Conservation (phyloP, 2,113 vertebrate species). For the Scolopax mira region DNA sequence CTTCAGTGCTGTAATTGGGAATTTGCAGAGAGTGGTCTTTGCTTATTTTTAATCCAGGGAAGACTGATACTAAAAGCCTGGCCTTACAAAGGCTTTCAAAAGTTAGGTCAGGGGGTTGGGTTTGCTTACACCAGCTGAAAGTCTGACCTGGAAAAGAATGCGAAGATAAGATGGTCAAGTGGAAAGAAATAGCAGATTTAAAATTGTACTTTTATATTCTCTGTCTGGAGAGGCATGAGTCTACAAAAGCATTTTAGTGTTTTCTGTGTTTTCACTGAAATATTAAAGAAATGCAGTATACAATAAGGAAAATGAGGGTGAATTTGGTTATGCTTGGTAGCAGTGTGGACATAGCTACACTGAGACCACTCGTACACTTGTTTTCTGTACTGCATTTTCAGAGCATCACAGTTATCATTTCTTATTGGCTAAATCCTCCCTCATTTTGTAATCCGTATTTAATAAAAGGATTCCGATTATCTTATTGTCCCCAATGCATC, state of each 20-base stretch:
- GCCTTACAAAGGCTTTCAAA: conserved; percentile 11
- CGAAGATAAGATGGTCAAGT: not conserved
- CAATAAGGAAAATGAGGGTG: not conserved
- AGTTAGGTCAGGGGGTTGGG: not conserved
- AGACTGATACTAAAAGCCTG: not conserved
- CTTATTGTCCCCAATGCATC: not conserved
- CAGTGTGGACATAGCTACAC: not conserved
- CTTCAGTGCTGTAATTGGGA: not conserved
- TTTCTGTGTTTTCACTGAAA: not conserved
- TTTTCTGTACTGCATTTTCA: not conserved
- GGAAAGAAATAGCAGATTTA: not conserved
- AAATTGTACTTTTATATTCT: not conserved
- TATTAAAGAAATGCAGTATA: not conserved
- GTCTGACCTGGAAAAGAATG: conserved; percentile 18
- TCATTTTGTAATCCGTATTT: not conserved
- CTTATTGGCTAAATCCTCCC: not conserved
- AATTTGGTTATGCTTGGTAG: not conserved
- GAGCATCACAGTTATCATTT: not conserved
- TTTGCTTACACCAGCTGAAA: not conserved
- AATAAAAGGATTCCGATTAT: not conserved
- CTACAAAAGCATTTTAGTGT: not conserved
- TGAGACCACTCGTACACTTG: not conserved
- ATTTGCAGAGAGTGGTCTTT: not conserved
- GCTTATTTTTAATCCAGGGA: conserved; percentile 14
- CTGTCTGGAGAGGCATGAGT: not conserved